Base-by-base conservation (phyloP, 2,113 vertebrate genomes). In the Galeopterus variegatus region DNA sequence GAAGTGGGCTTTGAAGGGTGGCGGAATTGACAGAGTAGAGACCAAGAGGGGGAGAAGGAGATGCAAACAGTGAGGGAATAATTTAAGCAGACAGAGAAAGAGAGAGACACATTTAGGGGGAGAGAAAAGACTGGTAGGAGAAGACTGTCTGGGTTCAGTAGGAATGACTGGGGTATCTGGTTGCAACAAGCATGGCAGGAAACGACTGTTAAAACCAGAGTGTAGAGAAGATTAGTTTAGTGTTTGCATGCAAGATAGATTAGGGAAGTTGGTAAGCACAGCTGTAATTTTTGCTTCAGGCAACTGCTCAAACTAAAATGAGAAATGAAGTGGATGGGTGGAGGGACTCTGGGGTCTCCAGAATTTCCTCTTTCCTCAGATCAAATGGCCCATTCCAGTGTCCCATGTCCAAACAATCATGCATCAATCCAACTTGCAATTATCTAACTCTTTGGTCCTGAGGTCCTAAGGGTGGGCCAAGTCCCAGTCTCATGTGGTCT, bases 241-340 rank as follows among this genome's bases (percentile, higher is more conserved):
- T 8, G 76, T 17, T 18, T 92, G 0, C 36, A 41, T 26, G 19
- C 24, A 26, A 17, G 50, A 48, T 18, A 81, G 91, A 45, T 33
- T 13, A 23, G 58, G 31, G 88, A 75, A 90, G 64, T 31, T 21
- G 88, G 90, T 56, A 79, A 41, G 56, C 75, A 52, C 21, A 28
- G 54, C 54, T 45, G 45, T 26, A 41, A 17, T 52, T 67, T 75
- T 75, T 95, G 83, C 77, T 50, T 75, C 64, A 80, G 88, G 54
- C 26, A 83, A 67, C 31, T 45, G 13, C 69, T n/a, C 41, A 64
- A 88, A 65, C 28, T 36, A 73, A 62, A 82, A 26, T 3, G 69
- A 90, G 92, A 88, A 36, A 73, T 65, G 79, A 82, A 95, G 72
- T 54, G 88, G 41, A 21, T 69, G 52, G 60, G 15, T 18, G 33